Base-by-base conservation (phyloP, 64 coral and sea anemone genomes). In the Montipora cactus region DNA sequence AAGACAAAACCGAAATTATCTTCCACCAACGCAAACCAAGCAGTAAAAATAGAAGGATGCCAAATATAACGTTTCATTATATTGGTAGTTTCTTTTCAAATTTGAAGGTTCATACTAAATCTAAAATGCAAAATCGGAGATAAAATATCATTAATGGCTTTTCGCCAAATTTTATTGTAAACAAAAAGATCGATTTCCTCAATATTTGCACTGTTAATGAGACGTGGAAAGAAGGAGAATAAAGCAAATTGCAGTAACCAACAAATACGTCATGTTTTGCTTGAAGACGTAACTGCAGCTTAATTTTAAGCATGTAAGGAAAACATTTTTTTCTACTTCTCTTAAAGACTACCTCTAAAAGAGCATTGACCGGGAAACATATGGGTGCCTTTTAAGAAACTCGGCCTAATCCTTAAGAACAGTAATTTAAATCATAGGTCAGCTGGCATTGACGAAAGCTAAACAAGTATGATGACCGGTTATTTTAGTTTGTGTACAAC, bases 141-240 rank as follows among this genome's bases (percentile, higher is more conserved):
- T 64, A 7, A 64, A 82, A 82, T 82, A 82, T 82, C 59, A 6
- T 5, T 45, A 82, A 82, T 82, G 25, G 55, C 28, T 46, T 5
- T 82, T 78, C 46, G 76, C 44, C 4, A 16, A 78, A 21, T 4
- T 20, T 58, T 8, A 64, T 64, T 45, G 28, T 44, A 82, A 82
- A 62, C 80, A 82, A 82, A 82, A 23, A 44, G 21, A 64, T 82
- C 44, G 6, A 44, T 66, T 62, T 57, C 76, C 46, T 78, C 15
- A 50, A 3, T 49, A 47, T 18, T 78, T 78, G 19, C 15, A 19
- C 14, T 4, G 76, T 49, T 48, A 78, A 49, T 48, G 55, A 66
- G 55, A 62, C 8, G 55, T 5, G 52, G 14, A 61, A 59, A 61
- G 20, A 61, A 81, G 59, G 8, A 10, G 21, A 44, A 52, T 8